A percentile compares a stretch with the other conserved stretches of the same genome.
Conservation (phyloP, 2,888 invertebrate species). For the Plebejus anna region DNA sequence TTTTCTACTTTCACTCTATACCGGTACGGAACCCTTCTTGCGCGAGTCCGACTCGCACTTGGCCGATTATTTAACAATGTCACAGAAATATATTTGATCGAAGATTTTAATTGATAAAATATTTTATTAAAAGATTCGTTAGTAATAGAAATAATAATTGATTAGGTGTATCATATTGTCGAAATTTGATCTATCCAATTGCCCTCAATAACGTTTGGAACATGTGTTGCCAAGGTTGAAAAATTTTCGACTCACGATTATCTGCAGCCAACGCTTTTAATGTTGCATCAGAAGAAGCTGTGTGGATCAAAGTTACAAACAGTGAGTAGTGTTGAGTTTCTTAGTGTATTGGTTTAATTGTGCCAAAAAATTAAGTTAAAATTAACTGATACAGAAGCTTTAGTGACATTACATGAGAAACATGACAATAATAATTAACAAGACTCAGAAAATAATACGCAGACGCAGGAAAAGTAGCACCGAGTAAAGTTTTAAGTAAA, state of each 20-base stretch:
- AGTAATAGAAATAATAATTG: too few relatives aligned
- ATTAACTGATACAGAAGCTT: not conserved
- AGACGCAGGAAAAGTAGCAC: not conserved
- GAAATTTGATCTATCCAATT: constrained; percentile 17
- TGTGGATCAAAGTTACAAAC: constrained; percentile 3
- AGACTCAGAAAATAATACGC: too few relatives aligned
- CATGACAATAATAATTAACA: too few relatives aligned
- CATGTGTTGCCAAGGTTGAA: constrained; percentile 21
- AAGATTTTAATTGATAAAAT: too few relatives aligned
- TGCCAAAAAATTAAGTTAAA: too few relatives aligned
- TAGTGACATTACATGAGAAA: too few relatives aligned
- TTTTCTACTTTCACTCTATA: too few relatives aligned
- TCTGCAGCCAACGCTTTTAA: constrained; percentile 1
- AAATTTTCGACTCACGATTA: not conserved
- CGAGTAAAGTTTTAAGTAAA: not conserved
- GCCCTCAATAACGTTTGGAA: not conserved
- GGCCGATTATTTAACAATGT: too few relatives aligned
- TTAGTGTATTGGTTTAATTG: not conserved
- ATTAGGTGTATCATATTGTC: not conserved
- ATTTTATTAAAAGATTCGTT: too few relatives aligned
- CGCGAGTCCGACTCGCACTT: too few relatives aligned
- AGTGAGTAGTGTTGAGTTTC: not conserved
- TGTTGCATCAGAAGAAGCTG: not conserved
- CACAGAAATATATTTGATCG: too few relatives aligned
- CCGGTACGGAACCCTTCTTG: too few relatives aligned